Base-by-base conservation (phyloP, 2,113 vertebrate species). In the Lepus europaeus region DNA sequence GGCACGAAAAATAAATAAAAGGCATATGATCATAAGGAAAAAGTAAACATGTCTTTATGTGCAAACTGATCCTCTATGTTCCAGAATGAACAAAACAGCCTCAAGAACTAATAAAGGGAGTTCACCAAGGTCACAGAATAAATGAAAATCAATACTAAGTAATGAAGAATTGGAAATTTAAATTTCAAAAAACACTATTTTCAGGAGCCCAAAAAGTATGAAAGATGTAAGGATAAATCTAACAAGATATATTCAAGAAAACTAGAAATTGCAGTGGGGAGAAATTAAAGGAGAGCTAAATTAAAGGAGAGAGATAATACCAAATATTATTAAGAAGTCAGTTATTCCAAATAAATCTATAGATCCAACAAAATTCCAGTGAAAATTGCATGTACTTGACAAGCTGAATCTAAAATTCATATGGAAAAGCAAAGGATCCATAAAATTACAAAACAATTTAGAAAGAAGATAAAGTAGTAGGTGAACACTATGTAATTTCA, bases 361-460 rank as follows among this genome's bases (percentile, higher is more conserved):
- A 85, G 68, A 94, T 79, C n/a, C 33, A 90, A 93, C 53, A 51
- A 0, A 82, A 87, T 63, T 83, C 33, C 78, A 84, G 88, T 72
- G 23, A 87, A 84, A 95, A 66, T 13, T 87, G 2, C 53, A 87
- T 9, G 83, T 16, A 36, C 19, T 81, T 81, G 73, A 81, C 10
- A 90, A 87, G 72, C 22, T 95, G 72, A 93, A 73, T 82, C 29
- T 78, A 84, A 91, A 95, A 90, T 66, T 85, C 33, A 89, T 56
- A 83, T 31, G 27, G 20, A 70, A 87, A 87, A 78, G 86, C 45
- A 66, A 86, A 86, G 22, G 69, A 83, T 9, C 13, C 90, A 79
- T 1, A 83, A 53, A 2, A 90, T 45, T 45, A 89, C 56, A 92
- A 77, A 68, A 53, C 12, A 64, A 92, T 68, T 91, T 33, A 61